Conservation (phyloP, 2,113 vertebrate genomes). For the Athene noctua region DNA sequence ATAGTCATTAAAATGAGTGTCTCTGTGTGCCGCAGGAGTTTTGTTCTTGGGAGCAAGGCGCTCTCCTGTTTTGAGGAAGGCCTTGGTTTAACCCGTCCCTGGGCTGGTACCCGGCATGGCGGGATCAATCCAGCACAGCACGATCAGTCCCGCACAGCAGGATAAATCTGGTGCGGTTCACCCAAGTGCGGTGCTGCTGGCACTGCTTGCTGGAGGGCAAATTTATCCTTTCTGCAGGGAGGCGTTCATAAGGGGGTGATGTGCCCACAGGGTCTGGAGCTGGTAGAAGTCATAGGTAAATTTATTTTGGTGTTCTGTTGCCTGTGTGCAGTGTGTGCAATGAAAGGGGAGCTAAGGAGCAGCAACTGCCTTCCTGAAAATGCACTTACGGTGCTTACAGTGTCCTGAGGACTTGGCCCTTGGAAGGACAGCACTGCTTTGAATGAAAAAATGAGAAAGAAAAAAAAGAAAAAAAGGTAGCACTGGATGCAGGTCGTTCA, state of each 20-base stretch:
- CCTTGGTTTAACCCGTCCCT: background rate
- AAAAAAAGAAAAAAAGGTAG: too few relatives aligned
- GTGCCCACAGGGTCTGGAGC: background rate
- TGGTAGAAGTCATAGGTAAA: background rate
- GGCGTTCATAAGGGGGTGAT: background rate
- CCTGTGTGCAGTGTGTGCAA: fast-evolving
- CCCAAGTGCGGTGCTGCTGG: fast-evolving
- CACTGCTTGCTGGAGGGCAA: fast-evolving
- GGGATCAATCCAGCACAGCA: fast-evolving
- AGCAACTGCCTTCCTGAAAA: background rate
- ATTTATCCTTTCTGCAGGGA: background rate
- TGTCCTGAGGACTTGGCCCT: background rate
- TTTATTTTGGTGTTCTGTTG: fast-evolving
- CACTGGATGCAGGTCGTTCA: background rate
- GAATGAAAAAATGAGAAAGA: background rate
- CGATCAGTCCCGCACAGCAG: background rate
- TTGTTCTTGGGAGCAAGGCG: background rate
- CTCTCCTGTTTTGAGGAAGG: background rate
- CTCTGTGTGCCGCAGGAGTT: background rate
- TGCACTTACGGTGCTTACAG: background rate
- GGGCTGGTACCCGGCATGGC: background rate
- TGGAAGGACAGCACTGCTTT: background rate
- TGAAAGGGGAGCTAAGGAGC: background rate
- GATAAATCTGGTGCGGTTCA: fast-evolving
- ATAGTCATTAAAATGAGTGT: conserved; percentile 53